Percentiles rank a stretch among this genome's conserved stretches.
Conservation (phyloP, 2,797 vertebrate species). For the Platalea minor region DNA sequence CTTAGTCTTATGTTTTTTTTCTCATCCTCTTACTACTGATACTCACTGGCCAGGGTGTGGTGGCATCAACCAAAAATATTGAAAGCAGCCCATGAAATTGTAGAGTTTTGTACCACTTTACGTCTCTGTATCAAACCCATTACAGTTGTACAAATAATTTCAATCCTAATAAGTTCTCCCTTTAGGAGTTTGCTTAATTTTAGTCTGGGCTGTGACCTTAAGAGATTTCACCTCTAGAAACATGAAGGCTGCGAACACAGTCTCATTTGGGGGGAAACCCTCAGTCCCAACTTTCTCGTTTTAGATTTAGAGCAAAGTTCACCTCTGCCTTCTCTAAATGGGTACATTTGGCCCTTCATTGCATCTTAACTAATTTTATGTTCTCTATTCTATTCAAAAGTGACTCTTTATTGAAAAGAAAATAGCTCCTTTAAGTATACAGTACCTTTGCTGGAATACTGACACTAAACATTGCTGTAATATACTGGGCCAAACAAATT, state of each 20-base stretch:
- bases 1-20: not conserved
- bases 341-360: not conserved
- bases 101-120: not conserved
- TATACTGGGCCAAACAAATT: slow-evolving; percentile 33
- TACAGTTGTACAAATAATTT: not conserved
- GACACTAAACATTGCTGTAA: slow-evolving; percentile 9
- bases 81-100: not conserved
- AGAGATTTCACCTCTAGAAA: not conserved
- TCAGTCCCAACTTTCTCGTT: not conserved
- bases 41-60: not conserved
- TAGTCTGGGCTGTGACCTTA: not conserved
- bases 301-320: not conserved
- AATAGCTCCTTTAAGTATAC: not conserved
- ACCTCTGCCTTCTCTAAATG: not conserved
- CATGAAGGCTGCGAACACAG: not conserved
- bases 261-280: not conserved
- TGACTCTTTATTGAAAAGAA: not conserved
- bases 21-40: not conserved
- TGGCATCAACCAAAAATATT: not conserved
- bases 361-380: not conserved
- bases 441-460: not conserved
- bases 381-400: not conserved
- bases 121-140: not conserved
- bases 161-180: not conserved
- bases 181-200: not conserved